These are phyloP conservation scores for Liodrosophila aerea DNA, from an alignment of 2,888 invertebrate species.

Conservation along the genomic window DNA sequence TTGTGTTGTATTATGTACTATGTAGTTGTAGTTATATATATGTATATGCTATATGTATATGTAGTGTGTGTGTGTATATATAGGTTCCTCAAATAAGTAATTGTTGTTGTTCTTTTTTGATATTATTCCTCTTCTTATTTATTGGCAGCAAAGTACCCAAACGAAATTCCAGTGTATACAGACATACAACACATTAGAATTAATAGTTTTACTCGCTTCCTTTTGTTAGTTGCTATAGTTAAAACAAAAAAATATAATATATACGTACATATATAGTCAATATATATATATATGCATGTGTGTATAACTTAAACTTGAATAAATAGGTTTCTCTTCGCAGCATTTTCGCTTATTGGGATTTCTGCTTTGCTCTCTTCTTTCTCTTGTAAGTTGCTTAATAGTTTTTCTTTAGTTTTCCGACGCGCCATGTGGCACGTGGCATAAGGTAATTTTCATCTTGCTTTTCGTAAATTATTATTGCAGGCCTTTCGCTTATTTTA, in stretches of 20 bases:
- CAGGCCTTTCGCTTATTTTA: slow-evolving; percentile 29
- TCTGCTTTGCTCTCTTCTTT: slow-evolving; percentile 13
- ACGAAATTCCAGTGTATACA: slow-evolving; percentile 1
- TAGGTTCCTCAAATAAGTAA: slow-evolving; percentile 24
- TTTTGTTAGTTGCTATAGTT: neutral
- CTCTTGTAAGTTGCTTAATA: slow-evolving; percentile 3
- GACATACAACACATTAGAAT: neutral
- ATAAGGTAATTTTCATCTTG: slow-evolving; percentile 64
- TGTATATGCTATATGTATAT: slow-evolving; percentile 10
- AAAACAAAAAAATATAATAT: slow-evolving; percentile 3
- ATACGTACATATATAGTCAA: no score
- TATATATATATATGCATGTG: slow-evolving; percentile 10
- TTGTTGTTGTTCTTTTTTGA: slow-evolving; percentile 11
- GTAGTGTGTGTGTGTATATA: no score
- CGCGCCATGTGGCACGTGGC: no score
- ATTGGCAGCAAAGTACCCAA: neutral
- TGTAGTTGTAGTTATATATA: slow-evolving; percentile 5
- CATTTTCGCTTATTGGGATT: neutral
- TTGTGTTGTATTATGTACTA: slow-evolving; percentile 14
- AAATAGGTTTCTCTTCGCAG: slow-evolving; percentile 17
- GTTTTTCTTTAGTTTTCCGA: slow-evolving; percentile 28
- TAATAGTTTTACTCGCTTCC: neutral
- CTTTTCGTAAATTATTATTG: slow-evolving; percentile 54
- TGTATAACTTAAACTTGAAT: slow-evolving; percentile 24
- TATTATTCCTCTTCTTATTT: slow-evolving; percentile 7